Percentiles rank a stretch among this genome's conserved stretches.
These are phyloP conservation scores for Cotesia vestalis DNA, from an alignment of 1,140 invertebrate species.

Conservation along the genomic window DNA sequence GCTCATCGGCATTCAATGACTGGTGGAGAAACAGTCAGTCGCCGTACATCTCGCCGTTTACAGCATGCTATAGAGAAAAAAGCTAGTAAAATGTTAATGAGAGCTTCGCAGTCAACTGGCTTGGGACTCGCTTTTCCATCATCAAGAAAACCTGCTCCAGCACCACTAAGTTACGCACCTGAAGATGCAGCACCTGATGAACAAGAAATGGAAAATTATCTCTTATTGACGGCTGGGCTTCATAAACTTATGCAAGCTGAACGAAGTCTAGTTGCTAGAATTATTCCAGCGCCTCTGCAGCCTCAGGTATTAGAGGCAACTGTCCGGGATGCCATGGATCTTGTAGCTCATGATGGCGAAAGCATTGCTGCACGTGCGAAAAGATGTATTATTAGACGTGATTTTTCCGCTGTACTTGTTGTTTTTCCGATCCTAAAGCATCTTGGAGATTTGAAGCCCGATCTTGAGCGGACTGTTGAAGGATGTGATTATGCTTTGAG, in stretches of 20 bases:
- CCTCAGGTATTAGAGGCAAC: conserved; percentile 86
- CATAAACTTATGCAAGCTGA: conserved; percentile 90
- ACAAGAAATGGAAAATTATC: conserved; percentile 87
- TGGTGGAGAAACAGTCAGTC: conserved; percentile 58
- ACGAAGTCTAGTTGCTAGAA: conserved; percentile 80
- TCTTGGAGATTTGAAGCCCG: conserved; percentile 80
- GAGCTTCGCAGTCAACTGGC: conserved; percentile 78
- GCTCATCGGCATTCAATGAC: conserved; percentile 62
- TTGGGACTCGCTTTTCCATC: conserved; percentile 55
- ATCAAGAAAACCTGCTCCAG: conserved; percentile 57
- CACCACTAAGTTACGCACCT: conserved; percentile 48
- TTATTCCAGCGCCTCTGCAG: conserved; percentile 83
- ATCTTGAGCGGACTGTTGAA: conserved; percentile 83
- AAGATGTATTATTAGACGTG: conserved; percentile 80
- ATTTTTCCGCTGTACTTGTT: conserved; percentile 83
- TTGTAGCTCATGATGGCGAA: conserved; percentile 87
- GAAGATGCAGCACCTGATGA: conserved; percentile 71
- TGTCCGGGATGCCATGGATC: conserved; percentile 83
- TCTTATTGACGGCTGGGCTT: conserved; percentile 86
- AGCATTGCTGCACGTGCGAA: conserved; percentile 80
- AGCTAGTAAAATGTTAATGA: conserved; percentile 85
- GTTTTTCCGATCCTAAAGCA: conserved; percentile 90
- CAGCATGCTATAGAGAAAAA: conserved; percentile 81
- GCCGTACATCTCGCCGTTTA: conserved; percentile 64
- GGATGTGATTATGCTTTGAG: conserved; percentile 76